Evolutionary conservation across 2,797 vertebrate species (phyloP).

Genomic region (Pipistrellus pipistrellus): DNA sequence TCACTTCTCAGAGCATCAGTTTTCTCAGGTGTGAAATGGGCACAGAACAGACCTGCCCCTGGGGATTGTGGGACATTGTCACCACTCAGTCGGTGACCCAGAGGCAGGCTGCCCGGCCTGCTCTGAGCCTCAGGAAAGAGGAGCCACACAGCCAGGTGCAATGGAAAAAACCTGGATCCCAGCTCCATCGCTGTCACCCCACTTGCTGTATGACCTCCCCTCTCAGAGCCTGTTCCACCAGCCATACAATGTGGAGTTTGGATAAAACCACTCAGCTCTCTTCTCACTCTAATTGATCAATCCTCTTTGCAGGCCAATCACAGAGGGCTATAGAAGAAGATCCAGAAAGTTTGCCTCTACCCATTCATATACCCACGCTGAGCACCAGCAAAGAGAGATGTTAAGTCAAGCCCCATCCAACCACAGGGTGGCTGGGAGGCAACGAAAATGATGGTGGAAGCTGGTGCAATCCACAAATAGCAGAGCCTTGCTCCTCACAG

Average conservation of each 20-base stretch:
- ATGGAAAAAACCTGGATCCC: not conserved
- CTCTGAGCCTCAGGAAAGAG: not conserved
- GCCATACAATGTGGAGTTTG: not conserved
- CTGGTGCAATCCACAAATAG: accelerated
- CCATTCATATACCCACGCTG: not conserved
- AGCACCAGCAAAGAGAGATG: not conserved
- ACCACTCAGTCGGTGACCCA: not conserved
- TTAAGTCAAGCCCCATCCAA: not conserved
- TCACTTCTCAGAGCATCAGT: not conserved
- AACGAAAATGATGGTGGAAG: not conserved
- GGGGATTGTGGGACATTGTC: not conserved
- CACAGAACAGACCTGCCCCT: not conserved
- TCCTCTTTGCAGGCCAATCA: not conserved
- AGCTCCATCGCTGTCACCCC: not conserved
- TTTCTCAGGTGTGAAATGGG: not conserved
- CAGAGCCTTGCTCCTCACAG: not conserved
- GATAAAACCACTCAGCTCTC: not conserved
- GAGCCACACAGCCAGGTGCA: not conserved
- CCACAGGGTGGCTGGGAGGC: not conserved
- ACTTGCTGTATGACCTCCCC: not conserved
- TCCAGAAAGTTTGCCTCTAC: not conserved
- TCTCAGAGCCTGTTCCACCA: not conserved
- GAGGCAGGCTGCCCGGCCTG: not conserved
- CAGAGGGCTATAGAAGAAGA: not conserved
- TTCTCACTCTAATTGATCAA: not conserved